Evolutionary conservation across 2,888 invertebrate species (phyloP).

Genomic region (Saturnia pavonia): DNA sequence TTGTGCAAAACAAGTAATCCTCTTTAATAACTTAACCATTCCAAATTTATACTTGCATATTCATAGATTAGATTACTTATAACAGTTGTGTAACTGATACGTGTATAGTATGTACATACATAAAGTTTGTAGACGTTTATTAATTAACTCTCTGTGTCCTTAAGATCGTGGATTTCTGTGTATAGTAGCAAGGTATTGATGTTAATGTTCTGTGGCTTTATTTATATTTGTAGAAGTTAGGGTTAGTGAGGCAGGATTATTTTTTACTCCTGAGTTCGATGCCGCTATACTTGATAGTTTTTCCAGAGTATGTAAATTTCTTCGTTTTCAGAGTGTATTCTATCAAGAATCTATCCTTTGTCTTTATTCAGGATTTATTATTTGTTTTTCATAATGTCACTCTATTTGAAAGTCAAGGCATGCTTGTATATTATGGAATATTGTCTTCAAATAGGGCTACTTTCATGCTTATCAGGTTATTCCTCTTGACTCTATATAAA

Average conservation of each 20-base stretch:
- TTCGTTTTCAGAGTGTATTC: too few species aligned
- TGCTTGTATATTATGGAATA: not conserved
- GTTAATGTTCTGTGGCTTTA: not conserved
- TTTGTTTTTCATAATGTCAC: too few species aligned
- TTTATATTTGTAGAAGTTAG: not conserved
- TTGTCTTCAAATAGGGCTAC: too few species aligned
- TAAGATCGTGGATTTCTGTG: not conserved
- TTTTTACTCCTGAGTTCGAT: too few species aligned
- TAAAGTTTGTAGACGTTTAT: slow-evolving; percentile 6
- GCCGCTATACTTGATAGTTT: not conserved
- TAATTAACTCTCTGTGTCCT: not conserved
- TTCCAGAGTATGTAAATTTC: too few species aligned
- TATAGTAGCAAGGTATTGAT: not conserved
- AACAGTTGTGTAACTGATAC: not conserved
- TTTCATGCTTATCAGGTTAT: not conserved
- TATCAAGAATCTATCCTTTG: too few species aligned
- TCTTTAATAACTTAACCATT: not conserved
- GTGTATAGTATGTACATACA: not conserved
- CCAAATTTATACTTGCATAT: not conserved
- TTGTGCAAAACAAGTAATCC: not conserved
- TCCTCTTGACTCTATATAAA: not conserved
- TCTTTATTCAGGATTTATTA: too few species aligned
- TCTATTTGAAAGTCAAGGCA: too few species aligned
- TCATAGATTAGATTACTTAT: not conserved
- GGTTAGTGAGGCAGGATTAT: too few species aligned